Evolutionary conservation across 2,888 invertebrate species (phyloP).

Genomic region (Chaetogeoica ovagalla): DNA sequence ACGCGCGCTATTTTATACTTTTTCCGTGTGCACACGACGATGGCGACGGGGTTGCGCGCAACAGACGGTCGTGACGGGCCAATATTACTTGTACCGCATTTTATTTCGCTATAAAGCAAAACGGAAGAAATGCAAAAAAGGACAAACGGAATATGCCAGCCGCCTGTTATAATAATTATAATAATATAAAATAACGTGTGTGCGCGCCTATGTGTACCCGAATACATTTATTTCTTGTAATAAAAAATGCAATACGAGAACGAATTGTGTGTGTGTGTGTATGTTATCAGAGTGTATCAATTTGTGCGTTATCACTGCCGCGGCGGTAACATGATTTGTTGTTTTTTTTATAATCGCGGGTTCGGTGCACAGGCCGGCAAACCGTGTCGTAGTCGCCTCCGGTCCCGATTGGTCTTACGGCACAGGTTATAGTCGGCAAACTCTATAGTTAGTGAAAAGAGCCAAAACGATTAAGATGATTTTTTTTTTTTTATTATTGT

Average conservation of each 20-base stretch:
- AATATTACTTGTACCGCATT: conserved; percentile 20
- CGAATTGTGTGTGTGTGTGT: neutral
- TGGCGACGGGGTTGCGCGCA: no score
- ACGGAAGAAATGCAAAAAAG: neutral
- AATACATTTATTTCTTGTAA: neutral
- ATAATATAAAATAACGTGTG: neutral
- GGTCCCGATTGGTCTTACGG: no score
- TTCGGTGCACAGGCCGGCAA: neutral
- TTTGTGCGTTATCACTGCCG: neutral
- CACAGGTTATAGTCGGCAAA: no score
- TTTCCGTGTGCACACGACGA: neutral
- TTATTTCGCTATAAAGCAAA: neutral
- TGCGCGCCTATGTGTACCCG: neutral
- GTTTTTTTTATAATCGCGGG: no score
- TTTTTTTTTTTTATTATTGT: no score
- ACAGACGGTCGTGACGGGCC: neutral
- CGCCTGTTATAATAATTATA: neutral
- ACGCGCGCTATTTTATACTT: neutral
- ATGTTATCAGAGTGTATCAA: neutral
- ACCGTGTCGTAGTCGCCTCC: neutral
- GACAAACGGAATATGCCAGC: neutral
- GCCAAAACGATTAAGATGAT: no score
- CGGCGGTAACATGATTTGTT: neutral
- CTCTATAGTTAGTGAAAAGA: no score
- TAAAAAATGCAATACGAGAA: neutral